These are phyloP conservation scores for Pollenia labialis DNA, from an alignment of 2,888 invertebrate genomes.

Conservation along the genomic window DNA sequence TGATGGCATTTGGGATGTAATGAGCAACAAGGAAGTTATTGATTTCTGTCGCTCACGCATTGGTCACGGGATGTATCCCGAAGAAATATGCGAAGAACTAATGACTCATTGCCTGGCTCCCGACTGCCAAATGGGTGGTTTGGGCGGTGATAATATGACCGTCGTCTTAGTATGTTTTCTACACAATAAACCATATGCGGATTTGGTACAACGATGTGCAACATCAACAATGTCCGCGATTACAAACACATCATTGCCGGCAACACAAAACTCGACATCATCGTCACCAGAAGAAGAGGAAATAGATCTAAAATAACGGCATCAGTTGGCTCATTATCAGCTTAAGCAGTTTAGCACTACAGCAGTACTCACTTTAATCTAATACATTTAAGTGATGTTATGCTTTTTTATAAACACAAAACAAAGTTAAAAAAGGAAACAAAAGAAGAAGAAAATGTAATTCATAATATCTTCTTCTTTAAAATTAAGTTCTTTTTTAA, in stretches of 20 bases:
- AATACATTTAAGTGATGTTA: slow-evolving; percentile 48
- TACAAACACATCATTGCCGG: slow-evolving; percentile 54
- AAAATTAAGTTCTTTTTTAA: slow-evolving; percentile 45
- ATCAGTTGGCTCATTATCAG: slow-evolving; percentile 13
- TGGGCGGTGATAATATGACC: slow-evolving; percentile 99
- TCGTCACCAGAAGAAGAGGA: slow-evolving; percentile 61
- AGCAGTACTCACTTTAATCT: slow-evolving; percentile 58
- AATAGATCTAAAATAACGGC: slow-evolving; percentile 70
- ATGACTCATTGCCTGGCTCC: slow-evolving; percentile 98
- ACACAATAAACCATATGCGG: slow-evolving; percentile 83
- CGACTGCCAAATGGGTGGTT: slow-evolving; percentile 97
- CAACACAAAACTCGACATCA: slow-evolving; percentile 55
- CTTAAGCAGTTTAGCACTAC: slow-evolving; percentile 35
- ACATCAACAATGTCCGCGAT: slow-evolving; percentile 62
- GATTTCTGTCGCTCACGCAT: slow-evolving; percentile 94
- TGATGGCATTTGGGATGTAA: slow-evolving; percentile 99
- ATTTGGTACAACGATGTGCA: slow-evolving; percentile 82
- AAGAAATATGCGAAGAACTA: slow-evolving; percentile 97
- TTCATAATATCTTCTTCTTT: slow-evolving; percentile 56
- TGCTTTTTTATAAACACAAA: slow-evolving; percentile 43
- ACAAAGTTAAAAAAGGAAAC: slow-evolving; percentile 1
- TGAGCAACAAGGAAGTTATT: slow-evolving; percentile 97
- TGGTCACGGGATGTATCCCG: slow-evolving; percentile 93
- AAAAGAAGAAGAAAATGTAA: slow-evolving; percentile 20
- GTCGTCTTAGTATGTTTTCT: slow-evolving; percentile 93